Evolutionary conservation across 2,113 vertebrate genomes (phyloP), one percentile per base, ranked within the genome.

Genomic region (Isurus oxyrinchus): DNA sequence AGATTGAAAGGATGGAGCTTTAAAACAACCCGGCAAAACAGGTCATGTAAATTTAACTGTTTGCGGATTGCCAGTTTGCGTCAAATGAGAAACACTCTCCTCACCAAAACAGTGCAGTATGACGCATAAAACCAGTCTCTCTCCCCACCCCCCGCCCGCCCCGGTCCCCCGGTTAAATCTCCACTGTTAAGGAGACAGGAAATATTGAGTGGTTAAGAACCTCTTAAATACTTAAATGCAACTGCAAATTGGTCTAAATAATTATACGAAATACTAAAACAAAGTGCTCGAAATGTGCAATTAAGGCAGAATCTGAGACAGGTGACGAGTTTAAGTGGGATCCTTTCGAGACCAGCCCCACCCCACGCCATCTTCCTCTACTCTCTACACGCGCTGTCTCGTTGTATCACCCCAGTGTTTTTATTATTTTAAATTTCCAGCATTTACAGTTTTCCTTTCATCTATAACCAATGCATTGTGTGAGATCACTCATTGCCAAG

Each of bases 11-110:
- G 23, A 31, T 11, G 53, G 59, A 23, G 40, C 40, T 69, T 95
- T 95, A 44, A 69, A 95, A 63, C 87, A 95, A 94, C 31, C 57
- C 91, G 13, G 31, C 14, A 40, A 94, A 95, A 95, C 61, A 44
- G 93, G 93, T 63, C 8, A 25, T 49, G 61, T 44, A 35, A 19
- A 19, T n/a, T 40, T 94, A 95, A 95, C 63, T 95, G 63, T 53
- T 55, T 55, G 7, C 6, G 63, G 19, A 67, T 23, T 66, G 88
- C 27, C 10, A 5, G 49, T 57, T 57, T 90, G 53, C 13, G 11
- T 31, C 53, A 90, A 90, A 4, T 55, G 21, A 57, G 53, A 94
- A 66, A 11, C 27, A 35, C 2, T 0, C 10, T 35, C 49, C 53
- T 31, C 27, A 5, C 8, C 40, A 23, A 84, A 84, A 49, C 76